Evolutionary conservation across 2,888 invertebrate species (phyloP), one percentile per base, ranked within the genome.

Genomic region (Pammene aurita): DNA sequence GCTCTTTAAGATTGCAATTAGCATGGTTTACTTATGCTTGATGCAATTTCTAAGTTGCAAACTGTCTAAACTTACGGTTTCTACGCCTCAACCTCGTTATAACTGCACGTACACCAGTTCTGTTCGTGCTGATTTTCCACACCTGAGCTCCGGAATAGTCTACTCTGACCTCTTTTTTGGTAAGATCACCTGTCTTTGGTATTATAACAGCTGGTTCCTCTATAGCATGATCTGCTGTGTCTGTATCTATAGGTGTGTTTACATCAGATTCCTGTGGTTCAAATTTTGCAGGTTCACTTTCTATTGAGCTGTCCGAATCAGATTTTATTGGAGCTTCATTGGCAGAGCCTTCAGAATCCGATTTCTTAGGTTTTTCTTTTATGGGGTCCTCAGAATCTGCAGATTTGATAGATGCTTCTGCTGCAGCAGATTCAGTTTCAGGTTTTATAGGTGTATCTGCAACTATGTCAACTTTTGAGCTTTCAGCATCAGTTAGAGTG

Each of bases 111-210:
- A 87, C 80, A 82, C 92, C 80, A 89, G 92, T 74, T 93, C 94
- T 79, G 86, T 93, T 79, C 2, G 86, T 88, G 0, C 73, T 85
- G 52, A 96, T 94, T 80, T 96, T 94, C 96, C 96, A 96, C 14
- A 97, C 85, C 87, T 97, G 96, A 16, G 95, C 95, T 2, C 96
- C 97, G 60, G 94, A 93, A 83, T 97, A 97, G 62, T 94, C 94
- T 54, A 96, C 92, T 78, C 80, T 90, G n/a, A 71, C 72, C 66
- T 79, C 81, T 57, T 78, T 78, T 65, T 76, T 80, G 14, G 76
- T 73, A 4, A 75, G 66, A 68, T 75, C 72, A 10, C 67, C 69
- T 35, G 77, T 73, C 76, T 80, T 83, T 11, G 76, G 68, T 35
- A 75, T 65, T 18, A 76, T 71, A 35, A 73, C 62, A 58, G 70